phyloP scores from a whole-genome alignment of 2,797 vertebrate genomes.

The Aeoliscus strigatus region DNA sequence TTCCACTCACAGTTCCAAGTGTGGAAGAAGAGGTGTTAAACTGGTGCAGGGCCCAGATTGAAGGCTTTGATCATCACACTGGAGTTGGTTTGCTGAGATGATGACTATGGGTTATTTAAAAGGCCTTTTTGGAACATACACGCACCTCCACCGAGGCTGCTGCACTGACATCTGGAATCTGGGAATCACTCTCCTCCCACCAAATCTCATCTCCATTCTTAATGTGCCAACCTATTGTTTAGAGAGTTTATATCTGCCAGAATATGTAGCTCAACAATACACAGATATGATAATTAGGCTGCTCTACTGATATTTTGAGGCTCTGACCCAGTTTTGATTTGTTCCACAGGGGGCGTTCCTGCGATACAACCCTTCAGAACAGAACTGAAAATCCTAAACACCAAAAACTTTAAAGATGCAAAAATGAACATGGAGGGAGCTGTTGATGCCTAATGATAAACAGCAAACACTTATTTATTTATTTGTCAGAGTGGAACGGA shows the following conservation, averaged over 20 bases:
- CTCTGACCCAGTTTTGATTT: constrained; percentile 72
- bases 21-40: constrained; percentile 27
- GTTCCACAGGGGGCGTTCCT: constrained; percentile 45
- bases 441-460: too few relatives aligned
- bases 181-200: constrained; percentile 38
- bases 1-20: constrained; percentile 16
- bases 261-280: constrained; percentile 51
- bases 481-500: too few relatives aligned
- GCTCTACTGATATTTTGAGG: constrained; percentile 59
- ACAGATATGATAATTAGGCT: constrained; percentile 61
- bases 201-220: constrained; percentile 37
- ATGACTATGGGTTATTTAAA: constrained; percentile 47
- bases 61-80: constrained; percentile 35
- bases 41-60: constrained; percentile 22
- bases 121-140: constrained; percentile 30
- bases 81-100: constrained; percentile 26
- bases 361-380: constrained; percentile 38
- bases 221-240: constrained; percentile 59
- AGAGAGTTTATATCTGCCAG: constrained; percentile 55
- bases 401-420: too few relatives aligned
- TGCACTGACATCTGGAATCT: constrained; percentile 28
- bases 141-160: constrained; percentile 4
- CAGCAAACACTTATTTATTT: too few relatives aligned
- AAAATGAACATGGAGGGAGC: too few relatives aligned
- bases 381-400: constrained; percentile 33